These are phyloP conservation scores for Acrocera orbiculus DNA, from an alignment of 2,888 invertebrate species.

Conservation along the genomic window DNA sequence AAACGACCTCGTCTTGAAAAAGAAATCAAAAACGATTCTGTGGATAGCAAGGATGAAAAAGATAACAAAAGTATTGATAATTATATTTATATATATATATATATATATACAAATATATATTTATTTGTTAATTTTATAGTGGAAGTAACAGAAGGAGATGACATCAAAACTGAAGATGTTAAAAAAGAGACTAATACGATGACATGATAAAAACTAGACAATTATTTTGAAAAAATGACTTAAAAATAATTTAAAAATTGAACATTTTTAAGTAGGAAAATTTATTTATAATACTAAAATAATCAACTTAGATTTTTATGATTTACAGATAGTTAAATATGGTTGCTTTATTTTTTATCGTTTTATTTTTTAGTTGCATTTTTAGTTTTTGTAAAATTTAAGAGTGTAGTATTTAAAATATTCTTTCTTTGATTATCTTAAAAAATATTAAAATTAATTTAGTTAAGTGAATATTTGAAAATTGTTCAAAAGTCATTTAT, in stretches of 20 bases:
- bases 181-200: constrained; percentile 48
- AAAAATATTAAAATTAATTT: too few species aligned
- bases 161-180: constrained; percentile 41
- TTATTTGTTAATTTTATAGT: constrained; percentile 28
- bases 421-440: too few species aligned
- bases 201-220: constrained; percentile 35
- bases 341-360: too few species aligned
- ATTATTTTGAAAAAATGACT: background rate
- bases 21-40: constrained; percentile 25
- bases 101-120: constrained; percentile 7
- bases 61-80: constrained; percentile 42
- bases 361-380: too few species aligned
- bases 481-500: too few species aligned
- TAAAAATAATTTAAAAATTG: background rate
- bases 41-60: constrained; percentile 39
- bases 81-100: background rate
- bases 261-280: background rate
- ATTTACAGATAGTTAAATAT: too few species aligned
- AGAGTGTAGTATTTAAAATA: too few species aligned
- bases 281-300: too few species aligned
- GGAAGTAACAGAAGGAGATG: constrained; percentile 40
- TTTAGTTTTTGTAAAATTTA: too few species aligned
- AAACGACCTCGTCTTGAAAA: constrained; percentile 62
- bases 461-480: too few species aligned
- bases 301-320: too few species aligned